Evolutionary conservation across 2,888 invertebrate genomes (phyloP).

Genomic region (Leptinotarsa juncta): DNA sequence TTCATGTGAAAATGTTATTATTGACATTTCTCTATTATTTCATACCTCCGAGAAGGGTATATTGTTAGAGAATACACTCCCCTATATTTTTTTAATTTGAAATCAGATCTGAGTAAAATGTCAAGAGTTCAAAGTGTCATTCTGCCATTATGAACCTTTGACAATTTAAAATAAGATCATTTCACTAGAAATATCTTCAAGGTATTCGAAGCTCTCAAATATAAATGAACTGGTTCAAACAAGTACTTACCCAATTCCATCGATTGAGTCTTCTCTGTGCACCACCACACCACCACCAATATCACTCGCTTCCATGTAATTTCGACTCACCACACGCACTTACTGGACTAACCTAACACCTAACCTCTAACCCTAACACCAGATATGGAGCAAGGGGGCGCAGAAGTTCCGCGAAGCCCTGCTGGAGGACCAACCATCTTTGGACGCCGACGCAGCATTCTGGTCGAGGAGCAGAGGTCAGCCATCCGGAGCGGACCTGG

Average conservation of each 20-base stretch:
- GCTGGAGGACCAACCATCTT: constrained; percentile 84
- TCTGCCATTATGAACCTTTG: too few relatives aligned
- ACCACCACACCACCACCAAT: constrained; percentile 36
- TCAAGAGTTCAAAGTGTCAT: too few relatives aligned
- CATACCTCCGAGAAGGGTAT: too few relatives aligned
- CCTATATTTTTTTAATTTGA: too few relatives aligned
- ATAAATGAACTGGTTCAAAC: not conserved
- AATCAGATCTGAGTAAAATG: too few relatives aligned
- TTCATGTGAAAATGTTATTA: too few relatives aligned
- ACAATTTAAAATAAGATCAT: too few relatives aligned
- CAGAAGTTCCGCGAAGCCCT: constrained; percentile 86
- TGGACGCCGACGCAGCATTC: constrained; percentile 71
- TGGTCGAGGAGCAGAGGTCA: constrained; percentile 61
- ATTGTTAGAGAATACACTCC: too few relatives aligned
- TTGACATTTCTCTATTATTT: too few relatives aligned
- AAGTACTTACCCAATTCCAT: constrained; percentile 5
- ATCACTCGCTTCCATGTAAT: constrained; percentile 48
- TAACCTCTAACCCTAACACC: constrained; percentile 68
- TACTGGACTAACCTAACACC: constrained; percentile 64
- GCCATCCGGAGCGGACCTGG: constrained; percentile 75
- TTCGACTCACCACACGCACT: constrained; percentile 48
- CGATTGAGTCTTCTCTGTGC: constrained; percentile 47
- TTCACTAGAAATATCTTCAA: too few relatives aligned
- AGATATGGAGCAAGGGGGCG: constrained; percentile 89
- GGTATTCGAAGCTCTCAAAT: too few relatives aligned